Conservation (phyloP, 1,140 invertebrate species). For the Drosophila guanche region DNA sequence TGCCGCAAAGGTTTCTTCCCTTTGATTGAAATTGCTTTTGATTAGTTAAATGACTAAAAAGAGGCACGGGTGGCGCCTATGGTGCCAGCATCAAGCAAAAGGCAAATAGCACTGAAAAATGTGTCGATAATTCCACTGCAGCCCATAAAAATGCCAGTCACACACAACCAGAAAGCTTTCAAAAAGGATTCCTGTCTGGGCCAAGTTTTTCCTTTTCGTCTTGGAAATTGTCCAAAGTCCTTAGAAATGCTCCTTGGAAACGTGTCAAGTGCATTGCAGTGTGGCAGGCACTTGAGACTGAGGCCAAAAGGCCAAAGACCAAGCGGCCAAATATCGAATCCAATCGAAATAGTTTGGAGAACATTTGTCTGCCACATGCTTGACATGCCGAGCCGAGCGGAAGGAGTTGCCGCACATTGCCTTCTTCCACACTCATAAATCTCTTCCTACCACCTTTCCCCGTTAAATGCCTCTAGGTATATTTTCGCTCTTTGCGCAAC, state of each 20-base stretch:
- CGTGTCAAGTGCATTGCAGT: conserved; percentile 78
- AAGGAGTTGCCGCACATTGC: conserved; percentile 47
- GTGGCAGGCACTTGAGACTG: conserved; percentile 45
- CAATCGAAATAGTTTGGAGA: conserved; percentile 16
- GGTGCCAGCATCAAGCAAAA: conserved; percentile 16
- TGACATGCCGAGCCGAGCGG: conserved; percentile 32
- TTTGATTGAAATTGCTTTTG: conserved; percentile 81
- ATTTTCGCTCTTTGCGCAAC: conserved; percentile 3
- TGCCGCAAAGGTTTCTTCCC: conserved; percentile 31
- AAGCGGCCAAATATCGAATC: neutral
- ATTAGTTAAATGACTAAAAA: conserved; percentile 72
- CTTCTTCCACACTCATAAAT: conserved; percentile 43
- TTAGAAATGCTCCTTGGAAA: conserved; percentile 33
- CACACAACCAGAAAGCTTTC: conserved; percentile 26
- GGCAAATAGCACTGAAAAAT: conserved; percentile 31
- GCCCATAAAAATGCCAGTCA: conserved; percentile 66
- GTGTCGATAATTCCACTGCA: conserved; percentile 55
- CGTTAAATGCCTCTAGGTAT: conserved; percentile 38
- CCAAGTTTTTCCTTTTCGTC: conserved; percentile 15
- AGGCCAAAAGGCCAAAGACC: conserved; percentile 33
- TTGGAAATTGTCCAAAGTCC: conserved; percentile 47
- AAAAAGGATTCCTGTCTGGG: conserved; percentile 4
- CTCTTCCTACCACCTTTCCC: conserved; percentile 10
- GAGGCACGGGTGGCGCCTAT: conserved; percentile 17
- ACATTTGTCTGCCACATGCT: conserved; percentile 58